These are phyloP conservation scores for Nomada lathburiana DNA, from an alignment of 2,888 invertebrate species.

Conservation along the genomic window DNA sequence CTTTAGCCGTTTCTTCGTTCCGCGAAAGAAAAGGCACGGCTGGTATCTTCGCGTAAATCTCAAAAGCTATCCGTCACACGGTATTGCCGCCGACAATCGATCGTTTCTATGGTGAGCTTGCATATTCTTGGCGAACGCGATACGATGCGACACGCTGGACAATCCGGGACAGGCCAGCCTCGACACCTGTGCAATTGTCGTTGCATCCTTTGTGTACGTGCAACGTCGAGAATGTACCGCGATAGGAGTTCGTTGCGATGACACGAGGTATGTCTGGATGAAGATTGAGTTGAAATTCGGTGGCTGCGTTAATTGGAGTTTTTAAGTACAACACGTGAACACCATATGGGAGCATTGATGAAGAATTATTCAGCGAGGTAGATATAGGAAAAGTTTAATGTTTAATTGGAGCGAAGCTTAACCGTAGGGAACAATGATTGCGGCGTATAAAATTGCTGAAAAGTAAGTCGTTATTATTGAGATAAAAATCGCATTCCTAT, in stretches of 20 bases:
- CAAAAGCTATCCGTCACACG: conserved; percentile 57
- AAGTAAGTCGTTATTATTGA: not conserved
- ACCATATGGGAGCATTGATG: no score
- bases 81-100: conserved; percentile 63
- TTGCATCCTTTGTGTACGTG: conserved; percentile 14
- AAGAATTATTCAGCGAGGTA: no score
- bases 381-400: no score
- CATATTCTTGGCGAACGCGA: conserved; percentile 58
- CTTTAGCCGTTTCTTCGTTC: conserved; percentile 68
- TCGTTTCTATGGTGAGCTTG: conserved; percentile 69
- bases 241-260: not conserved
- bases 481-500: not conserved
- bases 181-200: not conserved
- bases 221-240: not conserved
- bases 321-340: not conserved
- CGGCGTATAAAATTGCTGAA: not conserved
- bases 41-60: conserved; percentile 71
- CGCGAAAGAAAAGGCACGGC: conserved; percentile 53
- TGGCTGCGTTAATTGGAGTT: not conserved
- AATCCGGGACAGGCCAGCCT: conserved; percentile 11
- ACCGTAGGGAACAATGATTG: no score
- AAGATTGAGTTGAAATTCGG: not conserved
- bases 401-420: no score
- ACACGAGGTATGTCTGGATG: not conserved
- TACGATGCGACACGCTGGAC: conserved; percentile 39